Base-by-base conservation (phyloP, 2,888 invertebrate species). In the Drosophila neotestacea region DNA sequence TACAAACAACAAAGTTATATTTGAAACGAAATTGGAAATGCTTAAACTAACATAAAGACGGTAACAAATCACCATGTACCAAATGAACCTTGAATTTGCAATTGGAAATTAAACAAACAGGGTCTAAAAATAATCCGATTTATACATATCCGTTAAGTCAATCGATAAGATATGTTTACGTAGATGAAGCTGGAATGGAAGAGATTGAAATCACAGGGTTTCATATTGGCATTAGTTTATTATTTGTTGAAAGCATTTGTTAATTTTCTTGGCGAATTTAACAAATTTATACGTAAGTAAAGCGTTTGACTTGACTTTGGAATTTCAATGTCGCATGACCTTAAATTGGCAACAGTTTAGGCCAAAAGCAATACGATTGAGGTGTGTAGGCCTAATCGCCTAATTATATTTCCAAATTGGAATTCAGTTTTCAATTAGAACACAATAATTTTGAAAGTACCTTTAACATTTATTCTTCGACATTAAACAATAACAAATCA, bases 181-280 rank as follows among this genome's bases (percentile, higher is more conserved):
- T 6, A 13, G n/a, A 22, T 27, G 2, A 38, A n/a, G 11, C 5
- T 42, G 10, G 9, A n/a, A 42, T 32, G 16, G 4, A 7, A 16
- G 1, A 13, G 55, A 44, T 55, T 55, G 22, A 32, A 34, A 44
- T 70, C 76, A 60, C 62, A 42, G 4, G 13, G 6, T 13, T 39
- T 39, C 16, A 1, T 36, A 41, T 16, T 9, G 4, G 2, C 9
- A 41, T 41, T 41, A n/a, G 16, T 11, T 56, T 59, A 66, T 55
- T 59, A 58, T 56, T 27, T 61, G 55, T 60, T 66, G 60, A 73
- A 77, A 50, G 65, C 61, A 70, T 77, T 81, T 58, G 54, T 58
- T 56, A 39, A 66, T 41, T 47, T 10, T 27, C 41, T 32, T 13
- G 32, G 58, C 48, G 34, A 64, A 63, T 63, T 61, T 66, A 66